phyloP scores from a whole-genome alignment of 2,888 invertebrate species.

The Hetaerina titia region DNA sequence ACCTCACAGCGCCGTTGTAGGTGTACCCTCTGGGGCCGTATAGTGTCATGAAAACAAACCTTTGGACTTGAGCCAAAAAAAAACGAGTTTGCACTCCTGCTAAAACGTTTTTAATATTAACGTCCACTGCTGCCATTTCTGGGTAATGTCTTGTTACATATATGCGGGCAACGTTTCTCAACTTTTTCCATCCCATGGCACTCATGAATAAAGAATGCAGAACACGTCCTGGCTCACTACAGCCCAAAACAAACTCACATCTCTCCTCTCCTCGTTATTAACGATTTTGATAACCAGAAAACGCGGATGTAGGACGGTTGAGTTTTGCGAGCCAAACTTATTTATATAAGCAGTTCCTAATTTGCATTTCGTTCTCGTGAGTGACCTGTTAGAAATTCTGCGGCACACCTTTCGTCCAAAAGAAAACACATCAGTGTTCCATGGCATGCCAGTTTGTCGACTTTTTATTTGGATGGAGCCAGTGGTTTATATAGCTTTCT shows the following conservation, averaged over 20 bases:
- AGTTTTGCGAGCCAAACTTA: background rate
- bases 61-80: background rate
- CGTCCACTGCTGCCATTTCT: background rate
- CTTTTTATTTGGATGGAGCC: background rate
- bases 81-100: background rate
- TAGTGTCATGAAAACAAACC: background rate
- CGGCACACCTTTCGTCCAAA: background rate
- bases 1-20: background rate
- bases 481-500: background rate
- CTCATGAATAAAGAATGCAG: slow-evolving; percentile 22
- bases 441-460: background rate
- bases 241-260: background rate
- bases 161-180: background rate
- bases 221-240: background rate
- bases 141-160: slow-evolving; percentile 21
- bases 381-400: slow-evolving; percentile 9
- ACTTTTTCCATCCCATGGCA: background rate
- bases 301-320: background rate
- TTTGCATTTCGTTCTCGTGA: background rate
- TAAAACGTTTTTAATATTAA: slow-evolving; percentile 16
- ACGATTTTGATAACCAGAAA: background rate
- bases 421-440: background rate
- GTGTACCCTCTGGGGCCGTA: background rate
- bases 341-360: background rate
- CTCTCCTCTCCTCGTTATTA: background rate